Base-by-base conservation (phyloP, 2,888 invertebrate species). In the Mesorhabditis spiculigera region DNA sequence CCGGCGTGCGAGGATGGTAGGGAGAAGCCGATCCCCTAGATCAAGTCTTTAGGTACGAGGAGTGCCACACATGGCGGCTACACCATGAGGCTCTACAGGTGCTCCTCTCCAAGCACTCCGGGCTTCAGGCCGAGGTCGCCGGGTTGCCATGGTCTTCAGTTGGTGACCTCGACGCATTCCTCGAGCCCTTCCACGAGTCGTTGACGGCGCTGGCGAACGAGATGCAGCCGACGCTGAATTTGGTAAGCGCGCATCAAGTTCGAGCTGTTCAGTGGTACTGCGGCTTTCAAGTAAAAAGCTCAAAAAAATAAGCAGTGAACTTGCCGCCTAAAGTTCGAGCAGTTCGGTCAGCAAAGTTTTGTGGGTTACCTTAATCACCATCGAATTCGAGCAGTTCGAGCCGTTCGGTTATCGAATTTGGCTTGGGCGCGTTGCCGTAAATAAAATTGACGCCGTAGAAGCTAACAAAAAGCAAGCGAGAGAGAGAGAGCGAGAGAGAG, bases 141-240 rank as follows among this genome's bases (percentile, higher is more conserved):
- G 58, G 10, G 10, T 10, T 63, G 63, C 6, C 8, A 10, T 63
- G 63, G 63, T 28, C 63, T 13, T 16, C 41, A 28, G n/a, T 63
- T 8, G 28, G 8, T 28, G 63, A 63, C 6, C 16, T 63, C 6
- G 63, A 63, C 13, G 28, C 63, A 8, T 63, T 63, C 63, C 63
- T 63, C 41, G 63, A 63, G 63, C 63, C 63, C n/a, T 63, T 63
- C 63, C 63, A 63, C 28, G 63, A 63, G 16, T n/a, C 63, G 16
- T 28, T 28, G n/a, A 63, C 28, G 41, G 10, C 63, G 6, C 63
- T 63, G 8, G n/a, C 10, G 16, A 28, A 63, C 16, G 63, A 8
- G n/a, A 10, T 8, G 13, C 6, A 10, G 16, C 63, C 63, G 8
- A 50, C 58, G 8, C n/a, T 50, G 58, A 10, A 50, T 50, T 13